phyloP scores from a whole-genome alignment of 2,888 invertebrate species.

The Eristalis arbustorum region DNA sequence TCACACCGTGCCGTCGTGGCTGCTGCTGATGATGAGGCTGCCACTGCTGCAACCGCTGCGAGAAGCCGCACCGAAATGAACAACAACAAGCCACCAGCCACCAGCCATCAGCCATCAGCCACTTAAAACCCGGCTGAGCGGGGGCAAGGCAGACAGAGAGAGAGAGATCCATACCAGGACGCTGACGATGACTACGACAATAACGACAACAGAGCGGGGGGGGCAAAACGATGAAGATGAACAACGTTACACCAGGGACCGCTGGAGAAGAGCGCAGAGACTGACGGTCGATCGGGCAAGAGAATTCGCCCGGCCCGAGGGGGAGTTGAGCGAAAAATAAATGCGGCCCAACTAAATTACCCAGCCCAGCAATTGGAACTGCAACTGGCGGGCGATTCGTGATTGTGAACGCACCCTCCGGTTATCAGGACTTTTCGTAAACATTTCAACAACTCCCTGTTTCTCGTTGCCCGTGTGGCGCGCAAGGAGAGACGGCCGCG shows the following conservation, averaged over 20 bases:
- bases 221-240: background rate
- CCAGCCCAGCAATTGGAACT: constrained; percentile 70
- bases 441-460: constrained; percentile 73
- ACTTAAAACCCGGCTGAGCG: constrained; percentile 41
- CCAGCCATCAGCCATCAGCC: constrained; percentile 25
- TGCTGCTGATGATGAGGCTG: background rate
- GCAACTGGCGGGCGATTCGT: constrained; percentile 74
- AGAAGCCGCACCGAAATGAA: constrained; percentile 52
- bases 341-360: constrained; percentile 67
- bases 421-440: constrained; percentile 75
- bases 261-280: background rate
- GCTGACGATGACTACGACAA: background rate
- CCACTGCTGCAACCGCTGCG: background rate
- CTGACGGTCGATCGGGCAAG: background rate
- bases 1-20: background rate
- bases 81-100: constrained; percentile 33
- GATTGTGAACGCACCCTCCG: constrained; percentile 74
- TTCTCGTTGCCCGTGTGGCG: constrained; percentile 51
- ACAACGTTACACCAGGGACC: background rate
- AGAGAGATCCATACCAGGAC: background rate
- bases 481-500: constrained; percentile 9
- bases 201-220: background rate
- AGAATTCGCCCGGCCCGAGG: constrained; percentile 2
- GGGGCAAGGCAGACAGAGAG: no score
- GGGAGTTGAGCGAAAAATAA: constrained; percentile 35